Base-by-base conservation (phyloP, 1,140 invertebrate genomes). In the Apis laboriosa region DNA sequence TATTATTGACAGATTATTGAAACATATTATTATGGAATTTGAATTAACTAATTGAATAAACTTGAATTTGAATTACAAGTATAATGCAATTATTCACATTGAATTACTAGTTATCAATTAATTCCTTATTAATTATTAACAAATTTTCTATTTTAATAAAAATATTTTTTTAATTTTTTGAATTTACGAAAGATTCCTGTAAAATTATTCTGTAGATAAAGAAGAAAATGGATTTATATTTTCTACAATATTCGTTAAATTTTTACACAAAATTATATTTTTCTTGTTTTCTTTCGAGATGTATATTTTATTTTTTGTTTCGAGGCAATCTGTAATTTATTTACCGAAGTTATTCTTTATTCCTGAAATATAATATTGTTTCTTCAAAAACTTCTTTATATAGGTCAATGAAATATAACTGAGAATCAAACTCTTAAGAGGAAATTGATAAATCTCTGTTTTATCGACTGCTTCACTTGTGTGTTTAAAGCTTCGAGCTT, bases 391-490 rank as follows among this genome's bases (percentile, higher is more conserved):
- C 49, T 17, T 72, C 21, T 87, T 87, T 70, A n/a, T 84, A 12
- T 84, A 12, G 63, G 64, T 84, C 82, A 84, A 87, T 58, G 53
- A 77, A 21, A 24, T 64, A 12, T 49, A 49, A 13, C 9, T 2
- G 9, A 71, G 19, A 34, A 84, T 61, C 63, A 53, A 63, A 9
- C 15, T 13, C 4, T 11, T 8, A 1, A n/a, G 3, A 60, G 2
- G 21, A 8, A n/a, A 1, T 3, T 0, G 60, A 49, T 58, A n/a
- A n/a, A 68, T 12, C 24, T 55, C 87, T 90, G n/a, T 84, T 28
- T 89, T 90, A 89, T 90, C 88, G 88, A 81, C 88, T 75, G 82
- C 17, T 78, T 78, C 19, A 55, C 58, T 43, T n/a, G 2, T 78
- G 63, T 24, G 79, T 81, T 1, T n/a, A 12, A 24, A 63, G 70